phyloP scores from a whole-genome alignment of 2,113 vertebrate species.

The Thunnus thynnus region DNA sequence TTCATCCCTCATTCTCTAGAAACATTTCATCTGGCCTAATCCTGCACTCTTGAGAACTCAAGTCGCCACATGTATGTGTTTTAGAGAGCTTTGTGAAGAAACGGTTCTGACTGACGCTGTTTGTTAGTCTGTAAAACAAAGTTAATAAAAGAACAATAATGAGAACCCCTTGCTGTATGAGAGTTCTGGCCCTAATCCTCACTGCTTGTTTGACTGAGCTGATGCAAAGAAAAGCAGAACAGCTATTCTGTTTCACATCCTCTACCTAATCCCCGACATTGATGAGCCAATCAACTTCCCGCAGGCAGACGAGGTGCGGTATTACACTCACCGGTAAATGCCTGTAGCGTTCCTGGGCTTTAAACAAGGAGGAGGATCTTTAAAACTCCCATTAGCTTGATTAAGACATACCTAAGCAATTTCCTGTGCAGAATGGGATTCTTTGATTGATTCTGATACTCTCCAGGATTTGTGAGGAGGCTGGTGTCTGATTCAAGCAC shows the following conservation, averaged over 20 bases:
- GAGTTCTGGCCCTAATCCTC: conserved; percentile 47
- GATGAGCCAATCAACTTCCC: conserved; percentile 79
- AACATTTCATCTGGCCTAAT: neutral
- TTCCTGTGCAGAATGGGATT: conserved; percentile 54
- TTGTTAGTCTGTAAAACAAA: conserved; percentile 3
- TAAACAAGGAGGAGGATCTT: conserved; percentile 71
- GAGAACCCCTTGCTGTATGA: conserved; percentile 12
- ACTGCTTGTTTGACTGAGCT: conserved; percentile 28
- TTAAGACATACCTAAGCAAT: conserved; percentile 77
- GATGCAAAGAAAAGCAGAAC: conserved; percentile 48
- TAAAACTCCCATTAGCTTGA: conserved; percentile 71
- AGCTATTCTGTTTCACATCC: conserved; percentile 65
- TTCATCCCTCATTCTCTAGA: neutral
- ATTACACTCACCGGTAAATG: conserved; percentile 56
- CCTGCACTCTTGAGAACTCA: neutral
- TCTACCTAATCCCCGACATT: conserved; percentile 61
- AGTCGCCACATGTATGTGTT: neutral
- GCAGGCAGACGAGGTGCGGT: conserved; percentile 41
- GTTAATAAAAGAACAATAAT: conserved; percentile 14
- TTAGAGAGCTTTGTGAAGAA: neutral
- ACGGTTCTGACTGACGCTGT: neutral
- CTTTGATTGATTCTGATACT: conserved; percentile 65
- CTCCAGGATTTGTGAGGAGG: conserved; percentile 27
- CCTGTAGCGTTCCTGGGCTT: conserved; percentile 42
- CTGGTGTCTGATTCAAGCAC: conserved; percentile 53